These are phyloP conservation scores for Drosophila ustulata DNA, from an alignment of 2,888 invertebrate species.

Conservation along the genomic window DNA sequence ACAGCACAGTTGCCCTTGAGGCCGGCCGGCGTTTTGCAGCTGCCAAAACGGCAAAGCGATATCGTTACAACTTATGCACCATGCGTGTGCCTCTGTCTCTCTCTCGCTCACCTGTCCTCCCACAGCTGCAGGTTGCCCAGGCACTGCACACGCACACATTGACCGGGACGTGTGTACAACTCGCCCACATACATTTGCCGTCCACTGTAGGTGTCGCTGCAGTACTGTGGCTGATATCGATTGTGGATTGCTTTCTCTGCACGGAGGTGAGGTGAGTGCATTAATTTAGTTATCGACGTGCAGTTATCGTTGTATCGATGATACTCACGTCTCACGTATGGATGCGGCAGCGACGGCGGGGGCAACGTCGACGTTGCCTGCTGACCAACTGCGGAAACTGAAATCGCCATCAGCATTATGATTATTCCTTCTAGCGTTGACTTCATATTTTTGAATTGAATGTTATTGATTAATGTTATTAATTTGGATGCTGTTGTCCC, in stretches of 20 bases:
- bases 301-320: not conserved
- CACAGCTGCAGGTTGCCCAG: conserved; percentile 80
- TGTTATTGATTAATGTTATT: conserved; percentile 4
- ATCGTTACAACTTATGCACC: not conserved
- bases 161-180: conserved; percentile 78
- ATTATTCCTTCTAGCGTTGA: conserved; percentile 8
- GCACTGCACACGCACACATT: conserved; percentile 83
- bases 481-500: conserved; percentile 28
- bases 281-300: not conserved
- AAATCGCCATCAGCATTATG: conserved; percentile 7
- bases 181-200: conserved; percentile 82
- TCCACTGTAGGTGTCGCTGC: conserved; percentile 77
- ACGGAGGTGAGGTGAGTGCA: not conserved
- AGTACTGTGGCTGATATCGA: conserved; percentile 50
- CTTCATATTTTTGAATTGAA: conserved; percentile 22
- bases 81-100: not conserved
- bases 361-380: conserved; percentile 21
- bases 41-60: conserved; percentile 30
- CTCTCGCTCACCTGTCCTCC: conserved; percentile 80
- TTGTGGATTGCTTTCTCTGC: conserved; percentile 32
- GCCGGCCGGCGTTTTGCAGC: conserved; percentile 76
- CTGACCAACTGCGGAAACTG: conserved; percentile 9
- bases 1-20: conserved; percentile 74
- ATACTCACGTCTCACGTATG: not conserved
- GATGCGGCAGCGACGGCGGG: not conserved